A percentile compares a stretch with the other conserved stretches of the same genome.
phyloP scores from a whole-genome alignment of 2,113 vertebrate genomes.

The Serinus canaria region DNA sequence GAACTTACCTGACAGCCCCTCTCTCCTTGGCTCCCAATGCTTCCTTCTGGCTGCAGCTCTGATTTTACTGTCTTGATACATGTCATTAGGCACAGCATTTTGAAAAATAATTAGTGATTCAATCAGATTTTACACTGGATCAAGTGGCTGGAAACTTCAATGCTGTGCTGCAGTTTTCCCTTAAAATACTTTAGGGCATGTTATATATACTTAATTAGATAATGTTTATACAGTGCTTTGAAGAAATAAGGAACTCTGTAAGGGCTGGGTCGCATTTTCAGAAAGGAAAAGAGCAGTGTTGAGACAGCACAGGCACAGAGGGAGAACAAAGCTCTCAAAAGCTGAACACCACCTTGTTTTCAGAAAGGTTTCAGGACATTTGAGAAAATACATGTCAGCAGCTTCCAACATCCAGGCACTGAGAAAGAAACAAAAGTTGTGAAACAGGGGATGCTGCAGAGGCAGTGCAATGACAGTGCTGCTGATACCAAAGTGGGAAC shows the following conservation, averaged over 20 bases:
- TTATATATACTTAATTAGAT: constrained; percentile 63
- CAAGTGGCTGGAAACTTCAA: constrained; percentile 43
- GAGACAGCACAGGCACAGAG: background rate
- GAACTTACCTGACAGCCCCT: background rate
- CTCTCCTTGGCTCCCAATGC: background rate
- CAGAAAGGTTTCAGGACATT: background rate
- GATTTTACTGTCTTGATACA: background rate
- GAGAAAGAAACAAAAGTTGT: background rate
- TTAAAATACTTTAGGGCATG: constrained; percentile 35
- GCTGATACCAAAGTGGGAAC: background rate
- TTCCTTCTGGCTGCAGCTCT: background rate
- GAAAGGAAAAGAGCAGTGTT: background rate
- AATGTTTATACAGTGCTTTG: constrained; percentile 60
- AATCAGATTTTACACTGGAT: constrained; percentile 44
- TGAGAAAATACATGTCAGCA: background rate
- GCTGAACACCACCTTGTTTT: background rate
- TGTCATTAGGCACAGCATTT: constrained; percentile 33
- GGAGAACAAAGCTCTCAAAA: background rate
- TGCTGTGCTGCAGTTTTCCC: background rate
- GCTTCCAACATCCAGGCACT: background rate
- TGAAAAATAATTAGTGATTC: constrained; percentile 60
- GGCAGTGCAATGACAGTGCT: background rate
- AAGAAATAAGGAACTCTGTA: background rate
- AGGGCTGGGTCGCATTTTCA: background rate
- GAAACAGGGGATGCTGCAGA: background rate